Percentiles rank a stretch among this genome's conserved stretches.
These are phyloP conservation scores for Hafferia zeledoni DNA, from an alignment of 2,797 vertebrate species.

Conservation along the genomic window DNA sequence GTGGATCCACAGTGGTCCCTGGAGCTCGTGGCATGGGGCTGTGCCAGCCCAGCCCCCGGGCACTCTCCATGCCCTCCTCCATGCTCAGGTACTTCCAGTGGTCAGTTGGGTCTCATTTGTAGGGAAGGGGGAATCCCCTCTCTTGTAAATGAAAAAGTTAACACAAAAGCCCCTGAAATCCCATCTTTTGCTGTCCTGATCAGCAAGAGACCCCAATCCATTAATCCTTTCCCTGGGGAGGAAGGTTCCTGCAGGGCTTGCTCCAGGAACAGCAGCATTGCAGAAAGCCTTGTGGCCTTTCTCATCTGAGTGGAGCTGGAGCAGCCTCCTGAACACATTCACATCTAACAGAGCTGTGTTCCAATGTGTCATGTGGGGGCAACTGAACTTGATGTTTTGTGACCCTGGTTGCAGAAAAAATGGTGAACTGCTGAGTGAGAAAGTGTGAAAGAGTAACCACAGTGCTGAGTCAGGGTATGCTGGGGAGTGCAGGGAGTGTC, in stretches of 20 bases:
- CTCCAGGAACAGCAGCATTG: background rate
- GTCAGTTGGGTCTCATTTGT: rapidly evolving
- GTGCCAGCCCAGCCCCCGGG: rapidly evolving
- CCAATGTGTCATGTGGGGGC: background rate
- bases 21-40: background rate
- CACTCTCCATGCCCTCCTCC: no score
- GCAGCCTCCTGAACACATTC: background rate
- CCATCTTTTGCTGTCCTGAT: background rate
- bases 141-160: background rate
- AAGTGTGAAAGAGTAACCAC: background rate
- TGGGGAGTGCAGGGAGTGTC: background rate
- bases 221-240: background rate
- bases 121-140: rapidly evolving
- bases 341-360: background rate
- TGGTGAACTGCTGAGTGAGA: background rate
- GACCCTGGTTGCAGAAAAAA: background rate
- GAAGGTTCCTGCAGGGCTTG: background rate
- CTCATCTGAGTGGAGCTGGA: background rate
- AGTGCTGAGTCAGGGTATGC: background rate
- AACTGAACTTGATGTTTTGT: background rate
- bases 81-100: background rate
- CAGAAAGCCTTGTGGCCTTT: background rate
- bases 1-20: background rate
- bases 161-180: background rate
- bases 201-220: background rate